Conservation (phyloP, 2,797 vertebrate species). For the Myotis myotis region DNA sequence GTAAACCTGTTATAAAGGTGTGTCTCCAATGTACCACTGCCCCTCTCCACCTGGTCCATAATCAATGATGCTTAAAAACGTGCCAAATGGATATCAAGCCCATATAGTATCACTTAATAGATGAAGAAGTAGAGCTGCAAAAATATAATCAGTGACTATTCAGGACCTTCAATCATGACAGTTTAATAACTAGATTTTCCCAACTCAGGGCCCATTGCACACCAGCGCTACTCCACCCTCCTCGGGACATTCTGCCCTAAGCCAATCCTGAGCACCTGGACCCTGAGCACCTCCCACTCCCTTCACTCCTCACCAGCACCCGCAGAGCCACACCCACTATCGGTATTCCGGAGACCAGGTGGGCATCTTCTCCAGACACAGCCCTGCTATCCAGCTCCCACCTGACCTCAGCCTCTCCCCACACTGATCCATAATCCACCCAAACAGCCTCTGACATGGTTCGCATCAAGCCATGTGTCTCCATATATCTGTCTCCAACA, state of each 20-base stretch:
- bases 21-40: rapidly evolving
- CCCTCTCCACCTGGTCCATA: background rate
- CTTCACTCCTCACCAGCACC: background rate
- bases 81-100: background rate
- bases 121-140: background rate
- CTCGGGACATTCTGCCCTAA: background rate
- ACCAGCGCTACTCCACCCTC: rapidly evolving
- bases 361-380: background rate
- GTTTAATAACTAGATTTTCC: background rate
- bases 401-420: background rate
- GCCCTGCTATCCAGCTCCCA: background rate
- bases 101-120: background rate
- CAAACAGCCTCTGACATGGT: background rate
- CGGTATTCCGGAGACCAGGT: background rate
- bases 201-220: background rate
- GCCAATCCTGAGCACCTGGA: background rate
- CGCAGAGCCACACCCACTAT: rapidly evolving
- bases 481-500: background rate
- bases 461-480: background rate
- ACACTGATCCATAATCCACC: background rate
- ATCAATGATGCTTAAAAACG: background rate
- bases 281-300: rapidly evolving
- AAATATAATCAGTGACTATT: background rate
- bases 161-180: background rate
- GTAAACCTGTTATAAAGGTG: background rate